Base-by-base conservation (phyloP, 2,888 invertebrate genomes). In the Drosophila acutilabella region DNA sequence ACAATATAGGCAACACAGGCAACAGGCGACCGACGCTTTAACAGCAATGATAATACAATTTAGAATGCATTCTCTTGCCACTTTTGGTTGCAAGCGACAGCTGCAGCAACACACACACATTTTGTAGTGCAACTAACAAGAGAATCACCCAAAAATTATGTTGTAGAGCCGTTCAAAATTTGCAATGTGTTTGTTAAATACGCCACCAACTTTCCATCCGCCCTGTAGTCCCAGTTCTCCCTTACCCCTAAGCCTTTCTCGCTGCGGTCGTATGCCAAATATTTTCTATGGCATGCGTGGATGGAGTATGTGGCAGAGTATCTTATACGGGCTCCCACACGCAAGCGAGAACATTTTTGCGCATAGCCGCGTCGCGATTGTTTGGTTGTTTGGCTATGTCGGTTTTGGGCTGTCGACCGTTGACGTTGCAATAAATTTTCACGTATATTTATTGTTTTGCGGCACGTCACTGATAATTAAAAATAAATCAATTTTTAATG, bases 381-480 rank as follows among this genome's bases (percentile, higher is more conserved):
- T 40, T 47, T n/a, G 42, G 44, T 36, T 36, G 36, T 36, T 36
- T 36, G 36, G 36, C 36, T 13, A 36, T 36, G 20, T 36, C 20
- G 18, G 47, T 65, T 72, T 66, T 70, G 66, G 83, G 69, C 64
- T 76, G 79, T 81, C 87, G 82, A 78, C 75, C 71, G 75, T 86
- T 88, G 89, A 86, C 81, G 78, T 78, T 74, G 74, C 81, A 78
- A 89, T 90, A 90, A 88, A 90, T 88, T 89, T 86, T 18, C 78
- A 70, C 78, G 78, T 81, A 81, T 90, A 90, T 90, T 90, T 90
- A 90, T 90, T 89, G 83, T 89, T 89, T 85, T 84, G 80, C 74
- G 78, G 80, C 90, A 90, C 89, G 88, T 90, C 90, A 90, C 76
- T 88, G 90, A 88, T 90, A 90, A 90, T 90, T 90, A 90, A 89